A percentile compares a stretch with the other conserved stretches of the same genome.
phyloP scores from a whole-genome alignment of 1,140 invertebrate species.

The Chironomus striatipennis region DNA sequence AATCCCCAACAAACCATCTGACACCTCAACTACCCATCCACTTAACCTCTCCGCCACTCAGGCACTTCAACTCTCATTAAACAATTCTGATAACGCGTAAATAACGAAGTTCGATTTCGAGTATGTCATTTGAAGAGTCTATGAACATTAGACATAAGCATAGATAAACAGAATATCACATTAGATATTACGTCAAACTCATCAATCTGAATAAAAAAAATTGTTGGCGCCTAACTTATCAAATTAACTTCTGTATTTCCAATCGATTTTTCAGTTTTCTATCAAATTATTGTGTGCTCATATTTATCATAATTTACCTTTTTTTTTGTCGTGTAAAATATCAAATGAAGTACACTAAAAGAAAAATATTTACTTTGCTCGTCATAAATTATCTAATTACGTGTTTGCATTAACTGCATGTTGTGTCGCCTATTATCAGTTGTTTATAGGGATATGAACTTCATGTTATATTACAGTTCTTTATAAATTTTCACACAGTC shows the following conservation, averaged over 20 bases:
- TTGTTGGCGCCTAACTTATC: conserved; percentile 14
- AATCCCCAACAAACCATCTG: no score
- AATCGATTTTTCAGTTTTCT: conserved; percentile 3
- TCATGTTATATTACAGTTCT: no score
- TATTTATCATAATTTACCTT: conserved; percentile 11
- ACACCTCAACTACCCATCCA: no score
- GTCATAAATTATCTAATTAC: conserved; percentile 23
- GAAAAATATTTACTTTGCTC: not conserved
- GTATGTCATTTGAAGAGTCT: no score
- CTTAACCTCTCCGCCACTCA: no score
- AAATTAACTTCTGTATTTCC: conserved; percentile 19
- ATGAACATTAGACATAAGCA: no score
- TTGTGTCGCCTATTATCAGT: not conserved
- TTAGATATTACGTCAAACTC: conserved; percentile 5
- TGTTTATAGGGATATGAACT: no score
- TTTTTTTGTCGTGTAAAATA: not conserved
- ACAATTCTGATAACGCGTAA: no score
- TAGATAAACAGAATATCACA: not conserved
- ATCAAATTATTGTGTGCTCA: not conserved
- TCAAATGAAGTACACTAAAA: not conserved
- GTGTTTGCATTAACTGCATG: conserved; percentile 7
- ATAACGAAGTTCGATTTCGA: no score
- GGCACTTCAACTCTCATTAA: no score
- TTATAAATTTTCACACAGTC: no score
- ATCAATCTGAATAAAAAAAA: conserved; percentile 19